Base-by-base conservation (phyloP, 2,113 vertebrate genomes). In the Lasiurus cinereus region DNA sequence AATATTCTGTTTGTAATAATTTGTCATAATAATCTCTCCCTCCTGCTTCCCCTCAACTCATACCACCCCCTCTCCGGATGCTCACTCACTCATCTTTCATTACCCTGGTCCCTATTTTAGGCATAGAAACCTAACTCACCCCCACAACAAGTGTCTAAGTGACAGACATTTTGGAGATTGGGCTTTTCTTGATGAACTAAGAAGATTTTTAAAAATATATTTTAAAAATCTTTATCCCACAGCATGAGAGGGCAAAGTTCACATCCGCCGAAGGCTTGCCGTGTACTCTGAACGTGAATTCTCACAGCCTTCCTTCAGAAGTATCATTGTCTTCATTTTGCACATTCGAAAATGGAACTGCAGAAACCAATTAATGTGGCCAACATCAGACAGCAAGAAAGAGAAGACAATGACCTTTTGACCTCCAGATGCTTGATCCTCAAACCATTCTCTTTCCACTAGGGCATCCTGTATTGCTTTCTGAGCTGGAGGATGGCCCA, bases 31-130 rank as follows among this genome's bases (percentile, higher is more conserved):
- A 16, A 72, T 59, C 76, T 62, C 59, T 67, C 11, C 29, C 69
- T 56, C 12, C 48, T 59, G 16, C 31, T 66, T 91, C 21, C 33
- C 16, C 48, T 76, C 59, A 8, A 1, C 27, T 64, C 54, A 39
- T 33, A 7, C 59, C 21, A 5, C 8, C 0, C 0, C 12, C 21
- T 29, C 66, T 22, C 64, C 14, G 15, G 27, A 50, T 10, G 5
- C 77, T 59, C 22, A 66, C 48, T 21, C 3, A 8, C 8, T 67
- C 31, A 21, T 43, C 33, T 59, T 43, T 72, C 64, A 48, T 11
- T n/a, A 9, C 18, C 11, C 14, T 36, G 48, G 27, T 8, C 10
- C 83, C 64, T 70, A 0, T 43, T 66, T 14, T 7, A 67, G 64
- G 11, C 22, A 48, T 1, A 70, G 36, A 43, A 31, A 77, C 33